Evolutionary conservation across 2,888 invertebrate genomes (phyloP), one percentile per base, ranked within the genome.

Genomic region (Oxytorus armatus): DNA sequence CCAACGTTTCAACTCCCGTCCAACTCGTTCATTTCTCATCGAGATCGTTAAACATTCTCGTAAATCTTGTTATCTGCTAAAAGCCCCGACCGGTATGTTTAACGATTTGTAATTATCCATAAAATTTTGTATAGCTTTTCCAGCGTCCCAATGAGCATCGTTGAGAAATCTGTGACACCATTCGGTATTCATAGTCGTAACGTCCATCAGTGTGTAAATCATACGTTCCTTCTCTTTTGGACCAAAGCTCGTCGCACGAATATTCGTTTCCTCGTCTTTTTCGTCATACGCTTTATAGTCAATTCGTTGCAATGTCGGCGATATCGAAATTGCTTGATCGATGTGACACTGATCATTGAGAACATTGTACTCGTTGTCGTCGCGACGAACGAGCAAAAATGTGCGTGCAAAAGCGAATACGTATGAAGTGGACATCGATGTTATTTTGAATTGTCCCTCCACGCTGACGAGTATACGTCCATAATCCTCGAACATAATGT

Each of bases 291-390:
- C 53, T 3, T 76, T n/a, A 1, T 69, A 57, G n/a, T 77, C 72
- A 55, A 66, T 76, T 18, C 86, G 84, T 18, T 82, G 82, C 1
- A 63, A 68, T 11, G 78, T 51, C 5, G 79, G 69, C 8, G 83
- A 69, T 2, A 84, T 79, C 49, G 79, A 76, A 16, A 81, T 79
- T n/a, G 84, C 25, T 1, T 18, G 42, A 2, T 44, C 44, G 3
- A 96, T 93, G 87, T 94, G 93, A 10, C 95, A 85, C 92, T 95
- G 93, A 86, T 96, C 96, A 87, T 96, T 95, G 1, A 92, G 88
- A 68, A 96, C 95, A 82, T 93, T 93, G 88, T 94, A 95, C 72
- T 94, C 94, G 0, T 87, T 84, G 0, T 92, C 92, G 23, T 93
- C 92, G 10, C 57, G 18, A 3, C 88, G 87, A 0, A 91, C 87